Conservation (phyloP, 2,113 vertebrate genomes). For the Litocranius walleri region DNA sequence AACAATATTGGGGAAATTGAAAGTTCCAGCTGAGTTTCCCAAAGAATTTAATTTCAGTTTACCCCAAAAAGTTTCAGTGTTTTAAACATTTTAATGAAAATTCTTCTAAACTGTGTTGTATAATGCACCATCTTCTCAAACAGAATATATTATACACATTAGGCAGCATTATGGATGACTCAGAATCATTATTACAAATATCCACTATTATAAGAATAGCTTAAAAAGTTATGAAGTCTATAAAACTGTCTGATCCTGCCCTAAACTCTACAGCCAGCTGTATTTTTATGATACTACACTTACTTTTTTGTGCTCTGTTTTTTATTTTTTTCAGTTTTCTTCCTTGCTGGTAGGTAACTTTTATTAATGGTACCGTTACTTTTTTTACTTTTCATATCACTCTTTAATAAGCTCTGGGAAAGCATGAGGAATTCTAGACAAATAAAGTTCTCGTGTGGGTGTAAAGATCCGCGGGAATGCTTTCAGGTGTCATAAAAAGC, state of each 20-base stretch:
- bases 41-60: conserved; percentile 17
- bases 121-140: not conserved
- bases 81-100: conserved; percentile 39
- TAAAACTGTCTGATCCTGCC: not conserved
- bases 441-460: not conserved
- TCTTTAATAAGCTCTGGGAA: not conserved
- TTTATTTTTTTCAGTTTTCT: conserved; percentile 5
- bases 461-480: not conserved
- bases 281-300: not conserved
- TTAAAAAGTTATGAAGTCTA: conserved; percentile 7
- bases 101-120: not conserved
- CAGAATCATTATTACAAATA: conserved; percentile 30
- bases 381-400: conserved; percentile 1
- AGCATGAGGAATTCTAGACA: not conserved
- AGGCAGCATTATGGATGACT: conserved; percentile 1
- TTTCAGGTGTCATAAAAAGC: conserved; percentile 42
- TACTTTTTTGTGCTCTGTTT: conserved; percentile 11
- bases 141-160: not conserved
- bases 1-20: not conserved
- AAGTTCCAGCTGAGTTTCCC: not conserved
- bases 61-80: not conserved
- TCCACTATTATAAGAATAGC: conserved; percentile 18
- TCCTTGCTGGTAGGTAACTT: not conserved
- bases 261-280: not conserved
- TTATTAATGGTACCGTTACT: not conserved